These are phyloP conservation scores for Sitta europaea DNA, from an alignment of 2,113 vertebrate species.

Conservation along the genomic window DNA sequence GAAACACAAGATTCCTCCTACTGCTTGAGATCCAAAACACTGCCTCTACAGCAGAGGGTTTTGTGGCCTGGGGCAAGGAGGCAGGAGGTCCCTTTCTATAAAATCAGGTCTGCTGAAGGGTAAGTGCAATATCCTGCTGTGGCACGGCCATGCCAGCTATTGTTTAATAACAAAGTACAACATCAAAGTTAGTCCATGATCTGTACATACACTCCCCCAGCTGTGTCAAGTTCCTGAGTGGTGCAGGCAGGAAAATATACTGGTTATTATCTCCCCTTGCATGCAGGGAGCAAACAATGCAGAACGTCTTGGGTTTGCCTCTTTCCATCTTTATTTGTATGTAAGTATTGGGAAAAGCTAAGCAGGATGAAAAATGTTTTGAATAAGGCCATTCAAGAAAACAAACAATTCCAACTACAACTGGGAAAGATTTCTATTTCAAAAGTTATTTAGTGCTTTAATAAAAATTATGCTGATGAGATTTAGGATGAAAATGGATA, in stretches of 20 bases:
- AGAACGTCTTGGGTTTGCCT: background rate
- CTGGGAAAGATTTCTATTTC: background rate
- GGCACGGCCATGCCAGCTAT: background rate
- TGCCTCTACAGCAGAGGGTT: background rate
- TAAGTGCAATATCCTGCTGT: background rate
- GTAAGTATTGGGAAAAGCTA: background rate
- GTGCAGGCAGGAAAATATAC: background rate
- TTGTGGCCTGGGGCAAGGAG: background rate
- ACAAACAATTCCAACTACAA: background rate
- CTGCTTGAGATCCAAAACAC: background rate
- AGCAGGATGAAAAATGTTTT: background rate
- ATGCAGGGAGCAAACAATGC: background rate
- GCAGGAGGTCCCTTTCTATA: constrained; percentile 1
- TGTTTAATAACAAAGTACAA: constrained; percentile 7
- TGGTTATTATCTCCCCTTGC: background rate
- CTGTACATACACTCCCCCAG: background rate
- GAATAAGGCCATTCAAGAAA: background rate
- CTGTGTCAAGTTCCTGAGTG: constrained; percentile 15
- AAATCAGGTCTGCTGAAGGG: constrained; percentile 16
- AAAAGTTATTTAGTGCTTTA: background rate
- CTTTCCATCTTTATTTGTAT: background rate
- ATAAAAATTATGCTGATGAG: background rate
- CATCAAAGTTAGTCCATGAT: constrained; percentile 23
- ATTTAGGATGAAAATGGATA: background rate
- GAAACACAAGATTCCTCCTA: background rate